These are phyloP conservation scores for Drosophila tropicalis DNA, from an alignment of 1,140 invertebrate species.

Conservation along the genomic window DNA sequence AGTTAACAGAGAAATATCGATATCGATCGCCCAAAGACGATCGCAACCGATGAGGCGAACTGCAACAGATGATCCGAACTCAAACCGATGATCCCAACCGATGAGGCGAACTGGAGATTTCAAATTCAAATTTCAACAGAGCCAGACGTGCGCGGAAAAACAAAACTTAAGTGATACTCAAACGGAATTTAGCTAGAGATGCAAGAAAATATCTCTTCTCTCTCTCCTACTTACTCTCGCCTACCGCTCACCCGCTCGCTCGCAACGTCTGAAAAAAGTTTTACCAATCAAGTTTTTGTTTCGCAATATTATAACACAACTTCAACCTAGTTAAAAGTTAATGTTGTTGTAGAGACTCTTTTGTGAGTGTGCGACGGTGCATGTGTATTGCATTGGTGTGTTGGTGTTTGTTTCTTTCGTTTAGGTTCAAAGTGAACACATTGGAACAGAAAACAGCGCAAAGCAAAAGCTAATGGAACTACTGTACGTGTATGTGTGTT, in stretches of 20 bases:
- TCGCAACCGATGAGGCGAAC: too few species aligned
- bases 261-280: slow-evolving; percentile 72
- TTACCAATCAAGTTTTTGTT: slow-evolving; percentile 82
- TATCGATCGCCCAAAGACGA: too few species aligned
- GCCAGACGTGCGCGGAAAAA: slow-evolving; percentile 43
- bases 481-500: slow-evolving; percentile 15
- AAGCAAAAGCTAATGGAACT: slow-evolving; percentile 54
- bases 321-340: slow-evolving; percentile 82
- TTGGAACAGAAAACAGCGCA: slow-evolving; percentile 35
- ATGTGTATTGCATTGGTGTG: slow-evolving; percentile 49
- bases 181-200: slow-evolving; percentile 45
- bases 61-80: too few species aligned
- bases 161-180: slow-evolving; percentile 33
- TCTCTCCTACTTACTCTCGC: slow-evolving; percentile 55
- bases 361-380: slow-evolving; percentile 56
- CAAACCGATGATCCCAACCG: too few species aligned
- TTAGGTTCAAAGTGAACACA: slow-evolving; percentile 42
- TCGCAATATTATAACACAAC: slow-evolving; percentile 81
- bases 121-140: slow-evolving; percentile 17
- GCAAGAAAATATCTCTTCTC: slow-evolving; percentile 39
- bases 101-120: too few species aligned
- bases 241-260: slow-evolving; percentile 47
- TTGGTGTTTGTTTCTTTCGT: slow-evolving; percentile 50
- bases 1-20: too few species aligned
- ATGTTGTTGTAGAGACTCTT: slow-evolving; percentile 73